Evolutionary conservation across 2,888 invertebrate genomes (phyloP).

Genomic region (Idaea aversata): DNA sequence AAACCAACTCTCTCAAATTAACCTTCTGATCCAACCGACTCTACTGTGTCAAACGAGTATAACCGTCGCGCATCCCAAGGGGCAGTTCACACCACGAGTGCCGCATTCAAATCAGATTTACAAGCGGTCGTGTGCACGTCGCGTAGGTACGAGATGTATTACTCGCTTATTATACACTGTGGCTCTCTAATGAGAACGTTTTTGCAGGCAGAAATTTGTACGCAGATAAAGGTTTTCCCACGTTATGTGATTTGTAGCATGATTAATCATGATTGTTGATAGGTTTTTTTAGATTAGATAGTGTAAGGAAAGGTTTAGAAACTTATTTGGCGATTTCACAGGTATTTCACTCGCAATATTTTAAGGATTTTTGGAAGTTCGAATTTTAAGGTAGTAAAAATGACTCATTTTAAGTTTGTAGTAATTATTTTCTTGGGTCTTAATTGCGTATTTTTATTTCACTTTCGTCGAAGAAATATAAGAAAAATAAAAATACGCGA

Average conservation of each 20-base stretch:
- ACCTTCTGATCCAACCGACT: slow-evolving; percentile 6
- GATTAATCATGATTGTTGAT: neutral
- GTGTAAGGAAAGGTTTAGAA: no score
- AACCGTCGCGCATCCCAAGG: slow-evolving; percentile 32
- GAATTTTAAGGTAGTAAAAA: no score
- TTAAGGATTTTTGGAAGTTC: no score
- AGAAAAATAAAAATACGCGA: no score
- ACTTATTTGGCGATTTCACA: no score
- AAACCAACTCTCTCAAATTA: neutral
- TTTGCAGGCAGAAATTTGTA: neutral
- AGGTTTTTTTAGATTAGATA: neutral
- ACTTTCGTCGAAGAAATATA: no score
- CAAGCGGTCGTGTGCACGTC: slow-evolving; percentile 22
- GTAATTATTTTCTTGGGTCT: no score
- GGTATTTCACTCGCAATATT: no score
- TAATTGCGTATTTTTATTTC: no score
- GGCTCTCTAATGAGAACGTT: neutral
- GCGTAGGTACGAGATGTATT: slow-evolving; percentile 6
- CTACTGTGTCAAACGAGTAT: slow-evolving; percentile 13
- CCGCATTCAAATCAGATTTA: slow-evolving; percentile 45
- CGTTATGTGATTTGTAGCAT: neutral
- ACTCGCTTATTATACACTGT: slow-evolving; percentile 4
- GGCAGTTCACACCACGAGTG: slow-evolving; percentile 37
- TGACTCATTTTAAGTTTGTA: no score
- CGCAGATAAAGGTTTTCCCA: neutral